Evolutionary conservation across 2,113 vertebrate species (phyloP), one percentile per base, ranked within the genome.

Genomic region (Albula goreensis): DNA sequence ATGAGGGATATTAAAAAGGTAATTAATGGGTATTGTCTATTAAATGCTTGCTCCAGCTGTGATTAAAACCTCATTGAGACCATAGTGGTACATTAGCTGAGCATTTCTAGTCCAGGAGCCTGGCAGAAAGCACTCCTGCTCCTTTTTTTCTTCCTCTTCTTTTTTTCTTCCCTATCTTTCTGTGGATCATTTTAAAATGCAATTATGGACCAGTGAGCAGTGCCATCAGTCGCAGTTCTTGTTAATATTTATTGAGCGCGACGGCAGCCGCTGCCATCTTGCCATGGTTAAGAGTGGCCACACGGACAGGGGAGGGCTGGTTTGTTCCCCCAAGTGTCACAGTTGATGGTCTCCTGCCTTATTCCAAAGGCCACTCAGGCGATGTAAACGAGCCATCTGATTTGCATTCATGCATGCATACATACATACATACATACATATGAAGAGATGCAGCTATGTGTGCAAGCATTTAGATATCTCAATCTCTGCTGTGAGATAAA

Each of bases 141-240:
- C 19, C 19, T 70, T 70, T 70, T n/a, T 56, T 56, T 56, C 12
- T 12, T 56, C 53, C 31, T 41, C 56, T 15, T 60, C 17, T 15
- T 11, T 60, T 70, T 12, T 11, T 10, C 19, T 17, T 31, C 81
- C 41, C 78, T 19, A 57, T 22, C 57, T 50, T n/a, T 48, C 57
- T 53, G 84, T 81, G 49, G 49, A 82, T 81, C 86, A 84, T 90
- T 94, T 94, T 95, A 90, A 94, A 94, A 96, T 92, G 93, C 93
- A 95, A 94, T 95, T 94, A 94, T 94, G 95, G 95, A 94, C 94
- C 95, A 94, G 94, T 94, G 95, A 95, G 93, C 94, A 93, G 90
- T 88, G 60, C 93, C 93, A 95, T 95, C 94, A 94, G 91, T 94
- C 89, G 92, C 92, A 86, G 92, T 92, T 93, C 94, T 94, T 94